A percentile compares a stretch with the other conserved stretches of the same genome.
Conservation (phyloP, 2,888 invertebrate genomes). For the Agrochola lychnidis region DNA sequence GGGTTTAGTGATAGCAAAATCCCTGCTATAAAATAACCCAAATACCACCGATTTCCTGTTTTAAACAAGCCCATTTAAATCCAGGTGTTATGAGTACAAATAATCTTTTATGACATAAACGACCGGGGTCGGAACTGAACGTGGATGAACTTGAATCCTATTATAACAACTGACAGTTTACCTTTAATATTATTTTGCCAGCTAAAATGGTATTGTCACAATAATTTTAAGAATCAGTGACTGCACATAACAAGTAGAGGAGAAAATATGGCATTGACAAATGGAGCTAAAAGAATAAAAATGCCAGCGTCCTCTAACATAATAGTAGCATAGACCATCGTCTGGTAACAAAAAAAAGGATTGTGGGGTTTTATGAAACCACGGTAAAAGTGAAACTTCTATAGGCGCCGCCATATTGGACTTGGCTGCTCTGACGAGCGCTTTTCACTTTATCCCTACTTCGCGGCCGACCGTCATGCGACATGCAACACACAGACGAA, state of each 20-base stretch:
- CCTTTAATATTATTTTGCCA: background rate
- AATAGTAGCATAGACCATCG: too few species aligned
- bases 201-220: background rate
- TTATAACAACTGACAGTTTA: background rate
- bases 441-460: too few species aligned
- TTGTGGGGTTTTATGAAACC: too few species aligned
- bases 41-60: constrained; percentile 15
- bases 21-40: background rate
- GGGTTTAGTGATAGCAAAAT: constrained; percentile 5
- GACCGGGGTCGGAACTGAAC: background rate
- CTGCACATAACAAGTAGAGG: background rate
- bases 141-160: constrained; percentile 12
- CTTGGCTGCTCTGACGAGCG: too few species aligned
- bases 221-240: background rate
- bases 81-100: constrained; percentile 4
- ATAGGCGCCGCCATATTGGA: too few species aligned
- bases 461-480: too few species aligned
- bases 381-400: too few species aligned
- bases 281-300: background rate
- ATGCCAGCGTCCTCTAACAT: too few species aligned
- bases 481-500: too few species aligned
- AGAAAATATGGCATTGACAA: background rate
- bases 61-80: constrained; percentile 34
- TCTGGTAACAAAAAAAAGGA: too few species aligned
- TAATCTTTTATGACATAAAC: constrained; percentile 19